phyloP scores from a whole-genome alignment of 37 sponge, comb jelly and placozoan genomes.

The Eunapius fragilis region DNA sequence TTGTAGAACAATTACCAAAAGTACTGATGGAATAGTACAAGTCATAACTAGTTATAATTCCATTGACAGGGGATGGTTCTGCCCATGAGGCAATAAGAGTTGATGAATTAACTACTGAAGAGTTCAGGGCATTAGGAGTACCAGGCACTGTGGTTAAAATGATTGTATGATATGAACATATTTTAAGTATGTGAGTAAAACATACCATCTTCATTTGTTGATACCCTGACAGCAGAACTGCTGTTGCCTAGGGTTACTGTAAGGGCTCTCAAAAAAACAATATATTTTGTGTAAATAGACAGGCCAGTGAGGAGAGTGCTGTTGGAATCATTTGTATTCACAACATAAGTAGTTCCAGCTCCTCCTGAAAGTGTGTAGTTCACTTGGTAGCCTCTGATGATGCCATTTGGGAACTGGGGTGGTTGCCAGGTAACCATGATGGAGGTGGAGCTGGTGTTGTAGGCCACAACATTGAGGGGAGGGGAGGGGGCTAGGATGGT shows the following conservation, averaged over 20 bases:
- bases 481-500: constrained; percentile 34
- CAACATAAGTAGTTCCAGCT: background rate
- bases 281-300: constrained; percentile 33
- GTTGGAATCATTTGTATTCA: background rate
- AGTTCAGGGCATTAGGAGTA: constrained; percentile 5
- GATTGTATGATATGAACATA: too few species aligned
- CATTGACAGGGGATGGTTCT: constrained; percentile 40
- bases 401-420: constrained; percentile 50
- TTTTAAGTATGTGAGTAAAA: background rate
- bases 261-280: constrained; percentile 10
- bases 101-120: constrained; percentile 9
- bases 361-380: background rate
- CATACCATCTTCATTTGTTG: constrained; percentile 28
- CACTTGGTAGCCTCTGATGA: constrained; percentile 45
- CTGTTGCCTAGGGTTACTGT: constrained; percentile 9
- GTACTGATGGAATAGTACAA: constrained; percentile 24
- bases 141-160: constrained; percentile 37
- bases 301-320: constrained; percentile 20
- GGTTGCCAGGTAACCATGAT: constrained; percentile 29
- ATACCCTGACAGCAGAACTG: constrained; percentile 13
- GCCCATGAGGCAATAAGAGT: constrained; percentile 26
- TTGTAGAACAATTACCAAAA: background rate
- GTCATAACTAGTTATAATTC: constrained; percentile 28
- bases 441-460: background rate
- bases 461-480: constrained; percentile 19